Evolutionary conservation across 2,888 invertebrate genomes (phyloP), one percentile per base, ranked within the genome.

Genomic region (Athalia circularis): DNA sequence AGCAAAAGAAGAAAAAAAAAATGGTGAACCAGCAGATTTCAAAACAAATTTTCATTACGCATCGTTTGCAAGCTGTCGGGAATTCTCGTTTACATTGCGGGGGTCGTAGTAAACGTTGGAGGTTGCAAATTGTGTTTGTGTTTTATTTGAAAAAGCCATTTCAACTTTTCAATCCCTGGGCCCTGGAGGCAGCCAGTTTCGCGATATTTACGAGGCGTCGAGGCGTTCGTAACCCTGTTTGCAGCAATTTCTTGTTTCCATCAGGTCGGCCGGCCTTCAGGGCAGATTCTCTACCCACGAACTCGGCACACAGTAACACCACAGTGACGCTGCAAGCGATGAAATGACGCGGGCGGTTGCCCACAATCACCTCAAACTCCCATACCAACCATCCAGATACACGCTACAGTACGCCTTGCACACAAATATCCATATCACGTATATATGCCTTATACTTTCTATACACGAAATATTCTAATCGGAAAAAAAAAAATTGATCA

Each of bases 211-310:
- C 86, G 83, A 84, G 86, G 88, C 88, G 88, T 85, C 86, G 87
- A 87, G 85, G 86, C 89, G 88, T 88, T 84, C 86, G 85, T 90
- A 90, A 90, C 86, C 85, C 86, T 88, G 89, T 90, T 90, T 90
- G 87, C 86, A 85, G 88, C 89, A 90, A 90, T 90, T 90, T 90
- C 90, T 90, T 89, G 90, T 90, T 90, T 90, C 89, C 89, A 90
- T 90, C 89, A 90, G 87, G 88, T 88, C 87, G 88, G 87, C 87
- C 87, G 87, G 88, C 88, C 89, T 86, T 86, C 86, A 86, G 90
- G 89, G 86, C 87, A 86, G 85, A 88, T 87, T 86, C 29, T 29
- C 86, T 83, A 83, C 83, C 84, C 65, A 64, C 75, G 50, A 62
- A 75, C 75, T 62, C 52, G 75, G 59, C 75, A 64, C 75, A 64